A percentile compares a stretch with the other conserved stretches of the same genome.
Evolutionary conservation across 2,888 invertebrate species (phyloP).

Genomic region (Cheilosia vulpina): DNA sequence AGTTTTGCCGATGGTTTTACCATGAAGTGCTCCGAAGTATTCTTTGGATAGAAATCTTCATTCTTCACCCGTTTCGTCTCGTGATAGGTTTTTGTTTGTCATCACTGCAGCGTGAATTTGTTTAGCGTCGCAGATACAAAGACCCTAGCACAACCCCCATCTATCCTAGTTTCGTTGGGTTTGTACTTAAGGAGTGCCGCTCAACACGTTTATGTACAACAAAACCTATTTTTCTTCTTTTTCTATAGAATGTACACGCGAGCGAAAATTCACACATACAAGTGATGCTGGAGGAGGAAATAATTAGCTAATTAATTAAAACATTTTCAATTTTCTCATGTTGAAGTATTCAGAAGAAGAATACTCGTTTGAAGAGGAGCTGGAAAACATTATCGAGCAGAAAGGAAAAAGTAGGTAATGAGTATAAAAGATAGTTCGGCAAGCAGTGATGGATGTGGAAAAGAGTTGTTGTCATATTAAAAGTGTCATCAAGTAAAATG

Average conservation of each 20-base stretch:
- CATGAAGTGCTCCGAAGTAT: conserved; percentile 30
- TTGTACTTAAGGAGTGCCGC: neutral
- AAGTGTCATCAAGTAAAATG: too few species aligned
- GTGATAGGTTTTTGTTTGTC: conserved; percentile 32
- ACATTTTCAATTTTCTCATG: conserved; percentile 42
- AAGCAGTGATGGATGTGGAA: too few species aligned
- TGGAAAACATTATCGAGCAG: too few species aligned
- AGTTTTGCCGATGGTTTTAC: conserved; percentile 23
- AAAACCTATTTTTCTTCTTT: neutral
- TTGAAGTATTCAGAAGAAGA: too few species aligned
- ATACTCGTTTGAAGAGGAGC: too few species aligned
- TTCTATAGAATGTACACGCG: neutral
- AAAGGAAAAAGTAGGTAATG: too few species aligned
- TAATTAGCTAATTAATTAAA: conserved; percentile 63
- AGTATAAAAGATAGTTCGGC: too few species aligned
- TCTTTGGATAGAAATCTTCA: neutral
- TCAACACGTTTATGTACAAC: conserved; percentile 2
- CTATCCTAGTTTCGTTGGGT: conserved; percentile 2
- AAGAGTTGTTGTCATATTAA: too few species aligned
- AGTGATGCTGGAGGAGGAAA: conserved; percentile 39
- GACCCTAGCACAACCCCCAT: conserved; percentile 11
- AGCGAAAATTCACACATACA: conserved; percentile 3
- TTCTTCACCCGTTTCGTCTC: neutral
- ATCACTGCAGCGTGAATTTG: conserved; percentile 41
- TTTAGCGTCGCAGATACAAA: conserved; percentile 20